A percentile compares a stretch with the other conserved stretches of the same genome.
Conservation (phyloP, 2,797 vertebrate species). For the Pyrrhura leucotis region DNA sequence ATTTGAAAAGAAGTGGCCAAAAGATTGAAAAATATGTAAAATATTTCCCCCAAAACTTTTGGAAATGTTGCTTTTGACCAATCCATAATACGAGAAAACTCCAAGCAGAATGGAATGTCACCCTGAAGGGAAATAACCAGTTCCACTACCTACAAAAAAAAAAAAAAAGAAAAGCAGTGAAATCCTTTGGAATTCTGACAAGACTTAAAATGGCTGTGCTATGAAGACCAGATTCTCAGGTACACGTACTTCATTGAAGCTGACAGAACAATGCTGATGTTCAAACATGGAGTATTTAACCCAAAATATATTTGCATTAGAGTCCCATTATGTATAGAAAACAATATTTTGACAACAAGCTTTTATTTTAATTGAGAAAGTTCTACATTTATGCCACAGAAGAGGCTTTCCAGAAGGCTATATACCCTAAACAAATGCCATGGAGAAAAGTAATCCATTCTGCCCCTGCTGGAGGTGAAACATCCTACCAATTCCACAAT, state of each 20-base stretch:
- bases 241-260: not conserved
- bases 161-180: not conserved
- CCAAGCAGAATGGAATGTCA: not conserved
- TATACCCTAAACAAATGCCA: not conserved
- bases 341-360: not conserved
- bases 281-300: not conserved
- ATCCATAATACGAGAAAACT: not conserved
- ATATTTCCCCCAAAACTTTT: not conserved
- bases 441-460: not conserved
- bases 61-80: not conserved
- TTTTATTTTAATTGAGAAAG: not conserved
- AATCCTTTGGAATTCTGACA: not conserved
- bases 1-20: not conserved
- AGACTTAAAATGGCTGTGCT: not conserved
- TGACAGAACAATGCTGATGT: not conserved
- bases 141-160: not conserved
- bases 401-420: not conserved
- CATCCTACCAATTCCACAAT: not conserved
- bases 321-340: not conserved
- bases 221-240: not conserved
- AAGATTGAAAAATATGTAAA: not conserved
- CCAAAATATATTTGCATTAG: not conserved
- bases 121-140: not conserved
- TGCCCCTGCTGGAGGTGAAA: not conserved
- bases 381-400: not conserved